A percentile compares a stretch with the other conserved stretches of the same genome.
phyloP scores from a whole-genome alignment of 2,113 vertebrate species.

The Chloropsis hardwickii region DNA sequence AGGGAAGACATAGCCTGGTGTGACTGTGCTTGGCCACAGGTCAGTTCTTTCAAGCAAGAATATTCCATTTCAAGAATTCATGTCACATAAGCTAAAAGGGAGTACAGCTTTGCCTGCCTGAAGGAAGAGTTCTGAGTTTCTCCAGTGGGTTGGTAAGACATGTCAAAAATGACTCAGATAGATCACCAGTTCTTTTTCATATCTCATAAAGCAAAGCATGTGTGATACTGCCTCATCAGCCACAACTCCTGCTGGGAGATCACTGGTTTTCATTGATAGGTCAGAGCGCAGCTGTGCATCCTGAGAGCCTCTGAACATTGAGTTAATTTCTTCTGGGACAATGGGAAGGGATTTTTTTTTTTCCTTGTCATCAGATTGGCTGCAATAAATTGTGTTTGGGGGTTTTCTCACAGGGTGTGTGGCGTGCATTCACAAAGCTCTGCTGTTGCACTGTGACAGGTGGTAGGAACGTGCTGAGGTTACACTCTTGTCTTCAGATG shows the following conservation, averaged over 20 bases:
- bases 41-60: background rate
- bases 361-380: background rate
- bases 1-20: background rate
- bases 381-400: background rate
- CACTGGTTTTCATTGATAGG: background rate
- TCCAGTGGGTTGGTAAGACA: background rate
- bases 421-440: fast-evolving
- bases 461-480: background rate
- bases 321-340: background rate
- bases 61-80: background rate
- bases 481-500: background rate
- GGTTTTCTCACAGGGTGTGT: background rate
- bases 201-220: background rate
- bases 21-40: background rate
- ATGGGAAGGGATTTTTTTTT: background rate
- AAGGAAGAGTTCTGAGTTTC: background rate
- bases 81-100: background rate
- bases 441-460: background rate
- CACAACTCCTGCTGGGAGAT: background rate
- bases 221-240: background rate
- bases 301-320: background rate
- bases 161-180: background rate
- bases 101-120: background rate
- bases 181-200: background rate
- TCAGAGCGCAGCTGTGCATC: background rate